Evolutionary conservation across 2,888 invertebrate species (phyloP), one percentile per base, ranked within the genome.

Genomic region (Augiades crinisus): DNA sequence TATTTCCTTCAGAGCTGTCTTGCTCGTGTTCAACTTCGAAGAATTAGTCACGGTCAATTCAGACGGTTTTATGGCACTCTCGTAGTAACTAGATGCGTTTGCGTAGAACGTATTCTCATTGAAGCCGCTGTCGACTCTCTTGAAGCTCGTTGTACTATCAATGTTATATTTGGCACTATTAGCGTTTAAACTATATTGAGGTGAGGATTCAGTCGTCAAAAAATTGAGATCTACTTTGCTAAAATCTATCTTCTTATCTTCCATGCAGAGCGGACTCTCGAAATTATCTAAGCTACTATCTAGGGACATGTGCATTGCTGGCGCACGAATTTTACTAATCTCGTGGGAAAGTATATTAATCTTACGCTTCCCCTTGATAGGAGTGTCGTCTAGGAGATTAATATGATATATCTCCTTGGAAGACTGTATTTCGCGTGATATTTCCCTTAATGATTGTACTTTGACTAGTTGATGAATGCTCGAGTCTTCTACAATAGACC

Each of bases 51-150:
- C 76, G 16, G 87, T 88, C 58, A 88, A 60, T 64, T 87, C 88
- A n/a, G 87, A 87, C 24, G 86, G 86, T 68, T 86, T 87, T 81
- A 88, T 88, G 77, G 87, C 85, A 79, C 88, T 85, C 67, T 87
- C 86, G 52, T 88, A 88, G 59, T 87, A 87, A 74, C 88, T 87
- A 62, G 86, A 86, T 31, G 81, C 81, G 59, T 83, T 84, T 5
- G 71, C 69, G 63, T 78, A 86, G 53, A 84, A 86, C 3, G 85
- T 86, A 40, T 85, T 81, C 52, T 90, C 90, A 53, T 83, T 85
- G 54, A 81, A 88, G 6, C 89, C 90, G 57, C 89, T 90, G 53
- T 87, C 86, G 10, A 83, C 64, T 69, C 77, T 76, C 64, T 84
- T 88, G 66, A 85, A 81, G 57, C 79, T 84, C 60, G 67, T 65